Conservation (phyloP, 2,888 invertebrate species). For the Caenorhabditis auriculariae region DNA sequence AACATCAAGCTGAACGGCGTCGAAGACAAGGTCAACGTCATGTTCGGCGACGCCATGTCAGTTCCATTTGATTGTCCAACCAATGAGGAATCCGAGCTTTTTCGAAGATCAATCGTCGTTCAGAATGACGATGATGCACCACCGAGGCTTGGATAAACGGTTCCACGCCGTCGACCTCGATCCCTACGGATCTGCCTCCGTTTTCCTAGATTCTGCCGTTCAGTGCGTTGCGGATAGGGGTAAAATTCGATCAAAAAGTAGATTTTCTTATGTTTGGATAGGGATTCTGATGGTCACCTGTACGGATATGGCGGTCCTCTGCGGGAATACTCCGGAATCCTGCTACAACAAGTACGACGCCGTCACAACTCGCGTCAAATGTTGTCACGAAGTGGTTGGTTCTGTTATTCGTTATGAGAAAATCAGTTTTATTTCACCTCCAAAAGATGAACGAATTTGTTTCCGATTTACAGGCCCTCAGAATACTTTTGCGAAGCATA, state of each 20-base stretch:
- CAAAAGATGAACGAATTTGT: too few relatives aligned
- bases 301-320: constrained; percentile 90
- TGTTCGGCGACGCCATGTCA: constrained; percentile 84
- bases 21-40: constrained; percentile 75
- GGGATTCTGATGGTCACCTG: constrained; percentile 91
- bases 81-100: neutral
- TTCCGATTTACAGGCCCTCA: constrained; percentile 78
- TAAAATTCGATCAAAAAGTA: constrained; percentile 17
- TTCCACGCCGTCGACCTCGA: constrained; percentile 92
- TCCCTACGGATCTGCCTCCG: constrained; percentile 92
- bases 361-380: constrained; percentile 79
- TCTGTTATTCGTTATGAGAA: constrained; percentile 4
- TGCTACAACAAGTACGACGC: constrained; percentile 91
- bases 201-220: constrained; percentile 86
- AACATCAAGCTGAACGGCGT: constrained; percentile 81
- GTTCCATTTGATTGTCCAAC: constrained; percentile 9
- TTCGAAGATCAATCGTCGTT: constrained; percentile 29
- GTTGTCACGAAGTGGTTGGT: constrained; percentile 89
- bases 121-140: constrained; percentile 83
- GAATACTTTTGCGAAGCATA: constrained; percentile 86
- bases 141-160: constrained; percentile 72
- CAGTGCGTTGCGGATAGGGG: constrained; percentile 66
- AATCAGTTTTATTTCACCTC: too few relatives aligned
- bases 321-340: constrained; percentile 91
- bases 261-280: constrained; percentile 58